Evolutionary conservation across 2,113 vertebrate species (phyloP).

Genomic region (Psittacula cyanocephala): DNA sequence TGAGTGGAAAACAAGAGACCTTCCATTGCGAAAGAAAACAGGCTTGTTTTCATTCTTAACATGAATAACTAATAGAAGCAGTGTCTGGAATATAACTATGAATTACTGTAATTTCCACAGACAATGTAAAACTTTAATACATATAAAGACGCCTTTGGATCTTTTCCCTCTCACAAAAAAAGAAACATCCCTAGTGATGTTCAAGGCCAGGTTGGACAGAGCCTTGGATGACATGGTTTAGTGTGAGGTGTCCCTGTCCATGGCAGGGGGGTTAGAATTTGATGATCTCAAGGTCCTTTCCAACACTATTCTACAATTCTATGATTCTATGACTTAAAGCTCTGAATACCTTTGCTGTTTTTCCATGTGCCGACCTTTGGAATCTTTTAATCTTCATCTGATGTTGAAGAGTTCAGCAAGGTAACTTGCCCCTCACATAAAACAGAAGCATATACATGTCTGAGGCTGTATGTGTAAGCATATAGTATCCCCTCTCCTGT

Average conservation of each 20-base stretch:
- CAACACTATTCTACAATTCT: too few species aligned
- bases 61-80: neutral
- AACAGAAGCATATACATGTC: neutral
- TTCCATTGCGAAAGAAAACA: neutral
- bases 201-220: too few species aligned
- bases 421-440: neutral
- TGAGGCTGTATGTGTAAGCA: neutral
- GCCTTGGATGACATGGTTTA: too few species aligned
- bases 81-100: neutral
- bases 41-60: neutral
- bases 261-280: too few species aligned
- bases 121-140: neutral
- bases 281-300: too few species aligned
- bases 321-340: neutral
- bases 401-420: neutral
- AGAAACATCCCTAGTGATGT: neutral
- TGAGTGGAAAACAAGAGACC: neutral
- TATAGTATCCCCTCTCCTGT: neutral
- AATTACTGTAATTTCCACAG: neutral
- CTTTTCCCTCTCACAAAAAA: neutral
- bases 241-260: too few species aligned
- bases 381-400: neutral
- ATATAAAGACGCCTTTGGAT: neutral
- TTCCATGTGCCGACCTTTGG: fast-evolving
- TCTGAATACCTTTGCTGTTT: neutral